phyloP scores from a whole-genome alignment of 2,888 invertebrate species.

The Plagodis dolabraria region DNA sequence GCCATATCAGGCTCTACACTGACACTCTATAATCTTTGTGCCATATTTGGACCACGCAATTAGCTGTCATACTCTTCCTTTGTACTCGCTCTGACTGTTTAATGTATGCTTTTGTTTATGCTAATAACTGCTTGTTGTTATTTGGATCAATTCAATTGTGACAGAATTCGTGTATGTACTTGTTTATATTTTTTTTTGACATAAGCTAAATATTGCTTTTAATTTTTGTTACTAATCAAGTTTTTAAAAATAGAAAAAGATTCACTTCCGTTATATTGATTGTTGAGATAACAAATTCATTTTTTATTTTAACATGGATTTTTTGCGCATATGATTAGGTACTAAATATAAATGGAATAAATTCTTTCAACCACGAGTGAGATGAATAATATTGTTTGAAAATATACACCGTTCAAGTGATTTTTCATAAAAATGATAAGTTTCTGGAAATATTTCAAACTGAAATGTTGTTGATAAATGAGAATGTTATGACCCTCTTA shows the following conservation, averaged over 20 bases:
- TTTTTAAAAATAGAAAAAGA: no score
- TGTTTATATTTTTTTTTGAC: not conserved
- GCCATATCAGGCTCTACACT: conserved; percentile 60
- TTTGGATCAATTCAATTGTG: conserved; percentile 20
- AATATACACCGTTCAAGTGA: no score
- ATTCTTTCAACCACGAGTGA: no score
- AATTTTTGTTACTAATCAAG: no score
- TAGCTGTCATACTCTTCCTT: conserved; percentile 73
- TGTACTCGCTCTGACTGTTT: conserved; percentile 55
- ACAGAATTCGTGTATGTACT: conserved; percentile 1
- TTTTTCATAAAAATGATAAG: conserved; percentile 17
- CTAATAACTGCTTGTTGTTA: conserved; percentile 33
- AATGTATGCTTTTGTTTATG: conserved; percentile 40
- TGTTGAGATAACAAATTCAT: no score
- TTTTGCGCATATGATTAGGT: no score
- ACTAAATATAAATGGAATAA: no score
- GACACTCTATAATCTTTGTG: conserved; percentile 68
- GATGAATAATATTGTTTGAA: not conserved
- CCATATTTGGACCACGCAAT: conserved; percentile 73
- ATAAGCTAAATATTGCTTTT: no score
- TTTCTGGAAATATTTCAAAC: conserved; percentile 19
- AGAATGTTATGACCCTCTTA: conserved; percentile 24
- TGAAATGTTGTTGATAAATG: conserved; percentile 31
- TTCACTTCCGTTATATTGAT: no score
- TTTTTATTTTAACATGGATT: no score